A percentile compares a stretch with the other conserved stretches of the same genome.
These are phyloP conservation scores for Bradypus variegatus DNA, from an alignment of 2,797 vertebrate genomes.

Conservation along the genomic window DNA sequence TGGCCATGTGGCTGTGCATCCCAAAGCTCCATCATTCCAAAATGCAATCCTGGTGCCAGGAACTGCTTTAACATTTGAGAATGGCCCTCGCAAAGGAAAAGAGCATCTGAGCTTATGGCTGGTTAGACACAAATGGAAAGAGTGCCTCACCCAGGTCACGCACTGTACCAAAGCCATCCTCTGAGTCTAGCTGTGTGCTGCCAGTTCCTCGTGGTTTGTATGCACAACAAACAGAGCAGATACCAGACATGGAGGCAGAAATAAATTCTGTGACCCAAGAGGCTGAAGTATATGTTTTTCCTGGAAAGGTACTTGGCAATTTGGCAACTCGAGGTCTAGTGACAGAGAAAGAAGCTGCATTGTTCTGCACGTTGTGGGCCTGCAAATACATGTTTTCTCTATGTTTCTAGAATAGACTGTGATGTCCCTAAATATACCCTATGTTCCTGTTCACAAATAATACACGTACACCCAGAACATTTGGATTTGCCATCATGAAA, in stretches of 20 bases:
- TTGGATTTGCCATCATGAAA: not conserved
- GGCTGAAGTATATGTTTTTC: not conserved
- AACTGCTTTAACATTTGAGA: not conserved
- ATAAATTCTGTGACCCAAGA: not conserved
- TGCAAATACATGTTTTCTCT: not conserved
- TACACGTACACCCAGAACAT: not conserved
- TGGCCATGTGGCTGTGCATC: not conserved
- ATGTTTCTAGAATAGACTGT: constrained; percentile 1
- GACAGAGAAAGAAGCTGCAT: not conserved
- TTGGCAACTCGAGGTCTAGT: not conserved
- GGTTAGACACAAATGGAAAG: not conserved
- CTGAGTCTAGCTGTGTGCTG: too few species aligned
- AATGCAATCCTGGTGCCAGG: not conserved
- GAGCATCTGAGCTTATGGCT: not conserved
- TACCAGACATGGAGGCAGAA: not conserved
- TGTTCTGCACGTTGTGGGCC: not conserved
- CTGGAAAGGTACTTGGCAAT: not conserved
- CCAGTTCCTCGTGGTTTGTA: not conserved
- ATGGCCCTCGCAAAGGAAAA: not conserved
- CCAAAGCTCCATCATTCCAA: not conserved
- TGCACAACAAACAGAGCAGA: not conserved
- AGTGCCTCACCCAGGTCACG: rapidly evolving
- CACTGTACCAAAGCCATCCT: not conserved
- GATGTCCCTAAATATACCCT: not conserved
- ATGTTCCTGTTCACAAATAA: not conserved